A percentile compares a stretch with the other conserved stretches of the same genome.
Conservation (phyloP, 2,888 invertebrate species). For the Netelia melanura region DNA sequence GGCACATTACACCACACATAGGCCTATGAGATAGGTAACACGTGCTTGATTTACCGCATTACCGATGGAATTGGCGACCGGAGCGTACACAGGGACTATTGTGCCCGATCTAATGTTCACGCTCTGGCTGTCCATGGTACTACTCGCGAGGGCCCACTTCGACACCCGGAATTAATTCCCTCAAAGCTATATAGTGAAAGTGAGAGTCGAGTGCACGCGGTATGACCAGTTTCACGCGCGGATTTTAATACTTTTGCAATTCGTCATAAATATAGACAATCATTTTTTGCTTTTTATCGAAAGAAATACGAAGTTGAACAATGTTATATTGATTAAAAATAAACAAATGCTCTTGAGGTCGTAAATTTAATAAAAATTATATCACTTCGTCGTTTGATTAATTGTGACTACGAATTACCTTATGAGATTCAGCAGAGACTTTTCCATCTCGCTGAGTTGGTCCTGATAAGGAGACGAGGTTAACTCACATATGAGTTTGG, state of each 20-base stretch:
- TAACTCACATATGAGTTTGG: conserved; percentile 89
- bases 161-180: conserved; percentile 51
- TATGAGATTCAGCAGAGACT: conserved; percentile 87
- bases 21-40: conserved; percentile 52
- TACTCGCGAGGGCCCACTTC: conserved; percentile 54
- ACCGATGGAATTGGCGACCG: conserved; percentile 45
- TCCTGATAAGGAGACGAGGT: conserved; percentile 88
- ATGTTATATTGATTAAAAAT: too few relatives aligned
- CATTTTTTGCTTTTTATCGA: too few relatives aligned
- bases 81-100: conserved; percentile 40
- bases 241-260: not conserved
- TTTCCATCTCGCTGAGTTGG: conserved; percentile 88
- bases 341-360: too few relatives aligned
- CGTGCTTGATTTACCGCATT: conserved; percentile 67
- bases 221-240: conserved; percentile 43
- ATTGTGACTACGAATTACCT: conserved; percentile 83
- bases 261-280: too few relatives aligned
- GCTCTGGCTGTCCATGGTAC: conserved; percentile 19
- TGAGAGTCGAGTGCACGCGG: conserved; percentile 33
- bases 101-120: conserved; percentile 20
- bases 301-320: too few relatives aligned
- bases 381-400: not conserved
- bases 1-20: conserved; percentile 43
- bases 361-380: too few relatives aligned
- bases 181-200: conserved; percentile 64